phyloP scores from a whole-genome alignment of 2,113 vertebrate species.

The Chloebia gouldiae region DNA sequence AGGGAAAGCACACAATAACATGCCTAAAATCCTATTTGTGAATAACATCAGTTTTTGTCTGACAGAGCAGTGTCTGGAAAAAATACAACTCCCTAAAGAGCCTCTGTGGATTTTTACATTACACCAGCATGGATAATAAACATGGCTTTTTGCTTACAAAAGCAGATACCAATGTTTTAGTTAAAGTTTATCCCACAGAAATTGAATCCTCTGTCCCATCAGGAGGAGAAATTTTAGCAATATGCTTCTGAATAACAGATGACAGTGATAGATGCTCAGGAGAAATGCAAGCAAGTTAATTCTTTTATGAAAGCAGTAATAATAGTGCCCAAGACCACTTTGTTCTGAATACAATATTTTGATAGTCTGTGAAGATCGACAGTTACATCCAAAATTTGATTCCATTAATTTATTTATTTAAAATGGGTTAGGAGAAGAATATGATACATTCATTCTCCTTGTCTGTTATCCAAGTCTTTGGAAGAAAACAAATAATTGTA shows the following conservation, averaged over 20 bases:
- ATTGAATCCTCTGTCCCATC: background rate
- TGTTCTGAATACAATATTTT: background rate
- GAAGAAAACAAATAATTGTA: background rate
- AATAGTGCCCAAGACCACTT: background rate
- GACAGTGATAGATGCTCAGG: background rate
- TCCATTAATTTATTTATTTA: background rate
- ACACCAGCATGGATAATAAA: background rate
- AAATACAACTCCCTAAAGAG: background rate
- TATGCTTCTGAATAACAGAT: background rate
- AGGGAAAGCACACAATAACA: background rate
- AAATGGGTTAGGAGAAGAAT: background rate
- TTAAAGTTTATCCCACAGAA: background rate
- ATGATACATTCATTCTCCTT: background rate
- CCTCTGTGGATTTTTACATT: background rate
- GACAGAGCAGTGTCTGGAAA: background rate
- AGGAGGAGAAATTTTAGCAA: background rate
- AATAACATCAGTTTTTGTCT: background rate
- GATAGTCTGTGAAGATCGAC: background rate
- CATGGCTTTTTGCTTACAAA: background rate
- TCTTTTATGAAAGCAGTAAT: background rate
- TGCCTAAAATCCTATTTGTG: background rate
- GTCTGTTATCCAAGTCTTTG: background rate
- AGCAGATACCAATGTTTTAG: background rate
- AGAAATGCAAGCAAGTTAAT: background rate
- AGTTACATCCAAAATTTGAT: background rate